Evolutionary conservation across 2,113 vertebrate genomes (phyloP).

Genomic region (Menura novaehollandiae): DNA sequence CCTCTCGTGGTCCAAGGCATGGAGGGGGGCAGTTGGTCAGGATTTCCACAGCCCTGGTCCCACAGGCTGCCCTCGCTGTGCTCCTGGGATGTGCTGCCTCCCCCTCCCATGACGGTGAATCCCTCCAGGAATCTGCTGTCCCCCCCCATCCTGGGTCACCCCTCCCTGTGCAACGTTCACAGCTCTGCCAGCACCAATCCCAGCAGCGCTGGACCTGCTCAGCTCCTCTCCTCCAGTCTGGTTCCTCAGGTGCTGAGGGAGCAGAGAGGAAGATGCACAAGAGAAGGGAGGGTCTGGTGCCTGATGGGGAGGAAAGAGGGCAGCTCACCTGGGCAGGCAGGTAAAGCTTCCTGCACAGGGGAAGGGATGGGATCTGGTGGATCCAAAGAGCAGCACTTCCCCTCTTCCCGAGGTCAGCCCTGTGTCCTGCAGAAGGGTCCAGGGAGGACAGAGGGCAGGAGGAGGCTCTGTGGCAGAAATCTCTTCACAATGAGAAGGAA

Average conservation of each 20-base stretch:
- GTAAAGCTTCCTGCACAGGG: neutral
- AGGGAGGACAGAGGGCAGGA: neutral
- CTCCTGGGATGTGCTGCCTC: neutral
- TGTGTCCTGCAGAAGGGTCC: neutral
- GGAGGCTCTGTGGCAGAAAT: neutral
- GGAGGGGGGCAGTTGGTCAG: neutral
- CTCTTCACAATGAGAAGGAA: neutral
- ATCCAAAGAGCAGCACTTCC: neutral
- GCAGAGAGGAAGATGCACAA: neutral
- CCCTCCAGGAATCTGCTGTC: neutral
- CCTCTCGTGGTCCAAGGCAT: rapidly evolving
- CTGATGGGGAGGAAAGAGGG: neutral
- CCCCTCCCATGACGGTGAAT: rapidly evolving
- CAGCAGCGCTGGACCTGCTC: neutral
- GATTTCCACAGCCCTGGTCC: neutral
- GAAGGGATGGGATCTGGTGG: neutral
- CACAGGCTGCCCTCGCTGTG: rapidly evolving
- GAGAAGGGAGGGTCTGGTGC: neutral
- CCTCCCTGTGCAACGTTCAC: neutral
- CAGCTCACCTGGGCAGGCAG: neutral
- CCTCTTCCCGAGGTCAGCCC: neutral
- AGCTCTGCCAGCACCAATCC: neutral
- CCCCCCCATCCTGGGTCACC: neutral
- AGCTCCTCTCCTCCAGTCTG: neutral
- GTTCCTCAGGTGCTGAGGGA: neutral